These are phyloP conservation scores for Cryptops parisi DNA, from an alignment of 2,888 invertebrate genomes.

Conservation along the genomic window DNA sequence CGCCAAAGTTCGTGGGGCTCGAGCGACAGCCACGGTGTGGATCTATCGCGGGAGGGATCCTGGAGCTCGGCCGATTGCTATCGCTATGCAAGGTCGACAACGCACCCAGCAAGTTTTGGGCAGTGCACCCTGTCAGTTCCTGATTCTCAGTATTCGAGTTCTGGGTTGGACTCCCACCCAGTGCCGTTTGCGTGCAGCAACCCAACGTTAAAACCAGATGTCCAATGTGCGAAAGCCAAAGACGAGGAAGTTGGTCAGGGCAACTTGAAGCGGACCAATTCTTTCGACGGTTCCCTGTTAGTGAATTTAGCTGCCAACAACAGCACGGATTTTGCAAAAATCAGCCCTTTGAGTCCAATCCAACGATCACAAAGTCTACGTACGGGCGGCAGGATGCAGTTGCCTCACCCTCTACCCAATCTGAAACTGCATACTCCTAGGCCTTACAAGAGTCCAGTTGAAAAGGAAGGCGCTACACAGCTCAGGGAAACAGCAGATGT, in stretches of 20 bases:
- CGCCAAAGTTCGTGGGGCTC: constrained; percentile 65
- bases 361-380: constrained; percentile 17
- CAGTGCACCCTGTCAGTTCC: background rate
- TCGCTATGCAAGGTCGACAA: background rate
- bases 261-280: constrained; percentile 20
- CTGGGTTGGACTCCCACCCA: background rate
- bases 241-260: constrained; percentile 7
- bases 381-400: constrained; percentile 1
- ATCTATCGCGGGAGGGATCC: constrained; percentile 58
- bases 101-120: background rate
- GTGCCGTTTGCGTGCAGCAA: background rate
- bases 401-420: background rate
- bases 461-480: constrained; percentile 1
- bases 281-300: constrained; percentile 21
- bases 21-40: constrained; percentile 50
- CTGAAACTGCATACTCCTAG: constrained; percentile 14
- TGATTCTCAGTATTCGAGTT: constrained; percentile 12
- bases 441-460: constrained; percentile 16
- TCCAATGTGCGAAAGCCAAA: background rate
- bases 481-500: background rate
- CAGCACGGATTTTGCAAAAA: background rate
- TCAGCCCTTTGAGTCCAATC: constrained; percentile 6
- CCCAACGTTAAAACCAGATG: background rate
- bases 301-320: background rate
- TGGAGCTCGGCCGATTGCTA: constrained; percentile 65